Evolutionary conservation across 1,140 invertebrate species (phyloP).

Genomic region (Diorhabda carinulata): DNA sequence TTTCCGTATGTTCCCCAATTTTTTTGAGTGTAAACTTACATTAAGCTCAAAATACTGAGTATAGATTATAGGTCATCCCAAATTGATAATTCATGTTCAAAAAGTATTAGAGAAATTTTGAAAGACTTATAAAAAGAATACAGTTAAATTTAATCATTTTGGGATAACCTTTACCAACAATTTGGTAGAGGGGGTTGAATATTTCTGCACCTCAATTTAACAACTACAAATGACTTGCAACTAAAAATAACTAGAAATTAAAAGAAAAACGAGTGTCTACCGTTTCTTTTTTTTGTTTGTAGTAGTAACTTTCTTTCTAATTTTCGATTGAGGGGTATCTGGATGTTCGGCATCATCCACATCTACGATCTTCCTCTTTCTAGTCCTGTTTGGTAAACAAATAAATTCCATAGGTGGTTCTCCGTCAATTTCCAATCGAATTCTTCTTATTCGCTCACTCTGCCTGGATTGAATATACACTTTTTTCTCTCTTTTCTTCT

Average conservation of each 20-base stretch:
- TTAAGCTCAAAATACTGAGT: slow-evolving; percentile 10
- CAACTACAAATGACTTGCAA: slow-evolving; percentile 10
- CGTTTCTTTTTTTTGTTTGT: slow-evolving; percentile 16
- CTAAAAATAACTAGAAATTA: slow-evolving; percentile 15
- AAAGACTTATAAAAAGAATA: no score
- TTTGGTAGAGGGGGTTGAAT: not conserved
- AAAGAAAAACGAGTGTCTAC: slow-evolving; percentile 1
- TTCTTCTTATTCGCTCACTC: slow-evolving; percentile 43
- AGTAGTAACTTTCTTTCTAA: slow-evolving; percentile 31
- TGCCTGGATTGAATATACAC: slow-evolving; percentile 40
- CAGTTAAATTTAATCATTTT: not conserved
- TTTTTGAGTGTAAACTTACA: not conserved
- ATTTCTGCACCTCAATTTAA: slow-evolving; percentile 9
- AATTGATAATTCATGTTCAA: not conserved
- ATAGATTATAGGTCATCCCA: not conserved
- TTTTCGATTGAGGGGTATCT: slow-evolving; percentile 33
- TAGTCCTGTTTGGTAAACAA: slow-evolving; percentile 33
- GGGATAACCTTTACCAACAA: not conserved
- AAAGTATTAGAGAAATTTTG: no score
- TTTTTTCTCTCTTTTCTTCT: slow-evolving; percentile 32
- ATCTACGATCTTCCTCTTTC: slow-evolving; percentile 38
- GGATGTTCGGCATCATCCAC: slow-evolving; percentile 5
- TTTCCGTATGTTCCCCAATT: not conserved
- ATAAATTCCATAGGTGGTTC: slow-evolving; percentile 33
- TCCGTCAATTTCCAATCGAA: slow-evolving; percentile 41